Base-by-base conservation (phyloP, 1,140 invertebrate species). In the Sesamia nonagrioides region DNA sequence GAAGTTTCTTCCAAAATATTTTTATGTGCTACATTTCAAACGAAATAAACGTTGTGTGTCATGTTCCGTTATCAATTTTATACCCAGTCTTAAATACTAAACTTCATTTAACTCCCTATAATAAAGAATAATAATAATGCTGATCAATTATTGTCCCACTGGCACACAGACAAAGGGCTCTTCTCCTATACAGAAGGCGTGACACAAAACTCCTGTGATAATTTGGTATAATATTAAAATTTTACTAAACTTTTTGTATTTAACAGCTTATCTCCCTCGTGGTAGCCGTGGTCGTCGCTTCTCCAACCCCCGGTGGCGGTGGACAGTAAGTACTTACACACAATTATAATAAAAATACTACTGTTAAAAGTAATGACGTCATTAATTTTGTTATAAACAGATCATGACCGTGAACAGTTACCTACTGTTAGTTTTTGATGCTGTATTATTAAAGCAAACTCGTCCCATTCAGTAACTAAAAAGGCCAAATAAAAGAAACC, bases 241-340 rank as follows among this genome's bases (percentile, higher is more conserved):
- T n/a, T n/a, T n/a, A n/a, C n/a, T n/a, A n/a, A n/a, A 48, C 8
- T 17, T 15, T 17, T 63, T 42, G 35, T 54, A 33, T 61, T 80
- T 74, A 86, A 52, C 83, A 93, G 91, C 86, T 94, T 73, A 73
- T 93, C 81, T 83, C 90, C 80, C 69, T 91, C 58, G 45, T 92
- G 79, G 82, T 91, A 15, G 90, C 89, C 71, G 87, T 86, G 4
- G 90, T 87, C 6, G 86, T 88, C 7, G 91, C 92, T n/a, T 80
- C 87, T 0, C 92, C 92, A 1, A 87, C 86, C 42, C 92, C 91
- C 13, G 92, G 91, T 37, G 91, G 90, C 27, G 78, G 80, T 6
- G 84, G 84, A 40, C 91, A 94, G 92, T 94, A 82, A 90, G 92
- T 94, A 56, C 33, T 60, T 69, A 60, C 40, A 21, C 6, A n/a